These are phyloP conservation scores for Benthosema pterotum DNA, from an alignment of 2,797 vertebrate genomes.

Conservation along the genomic window DNA sequence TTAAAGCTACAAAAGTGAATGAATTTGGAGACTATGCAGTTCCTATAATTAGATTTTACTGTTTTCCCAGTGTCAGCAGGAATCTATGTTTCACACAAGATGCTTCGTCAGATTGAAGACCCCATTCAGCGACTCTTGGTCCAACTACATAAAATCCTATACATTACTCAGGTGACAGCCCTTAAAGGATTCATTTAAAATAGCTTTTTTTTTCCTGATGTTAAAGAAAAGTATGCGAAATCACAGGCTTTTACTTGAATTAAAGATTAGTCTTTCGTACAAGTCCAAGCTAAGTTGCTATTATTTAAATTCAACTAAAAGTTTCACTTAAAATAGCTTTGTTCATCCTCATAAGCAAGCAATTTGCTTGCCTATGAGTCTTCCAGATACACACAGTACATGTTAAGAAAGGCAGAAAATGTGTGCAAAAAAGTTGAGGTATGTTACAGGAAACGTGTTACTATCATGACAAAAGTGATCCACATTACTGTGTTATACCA, in stretches of 20 bases:
- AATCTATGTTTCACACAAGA: constrained; percentile 89
- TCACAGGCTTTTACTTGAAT: background rate
- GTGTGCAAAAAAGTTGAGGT: no score
- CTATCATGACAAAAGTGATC: no score
- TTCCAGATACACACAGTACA: no score
- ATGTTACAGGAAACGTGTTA: no score
- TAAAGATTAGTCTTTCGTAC: no score
- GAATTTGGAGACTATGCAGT: background rate
- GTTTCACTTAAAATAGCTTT: no score
- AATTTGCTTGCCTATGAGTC: no score
- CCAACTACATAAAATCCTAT: constrained; percentile 93
- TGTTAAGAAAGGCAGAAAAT: no score
- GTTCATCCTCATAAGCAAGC: no score
- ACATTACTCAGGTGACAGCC: constrained; percentile 85
- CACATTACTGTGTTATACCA: background rate
- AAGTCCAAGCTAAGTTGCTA: no score
- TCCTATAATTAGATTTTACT: background rate
- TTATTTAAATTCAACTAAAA: no score
- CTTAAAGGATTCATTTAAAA: background rate
- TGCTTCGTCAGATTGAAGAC: constrained; percentile 89
- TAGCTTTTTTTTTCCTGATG: background rate
- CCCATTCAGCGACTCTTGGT: constrained; percentile 88
- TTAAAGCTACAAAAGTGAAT: background rate
- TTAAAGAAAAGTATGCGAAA: background rate
- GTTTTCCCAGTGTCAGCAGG: constrained; percentile 77